These are phyloP conservation scores for Drosophila rufa DNA, from an alignment of 1,140 invertebrate genomes.

Conservation along the genomic window DNA sequence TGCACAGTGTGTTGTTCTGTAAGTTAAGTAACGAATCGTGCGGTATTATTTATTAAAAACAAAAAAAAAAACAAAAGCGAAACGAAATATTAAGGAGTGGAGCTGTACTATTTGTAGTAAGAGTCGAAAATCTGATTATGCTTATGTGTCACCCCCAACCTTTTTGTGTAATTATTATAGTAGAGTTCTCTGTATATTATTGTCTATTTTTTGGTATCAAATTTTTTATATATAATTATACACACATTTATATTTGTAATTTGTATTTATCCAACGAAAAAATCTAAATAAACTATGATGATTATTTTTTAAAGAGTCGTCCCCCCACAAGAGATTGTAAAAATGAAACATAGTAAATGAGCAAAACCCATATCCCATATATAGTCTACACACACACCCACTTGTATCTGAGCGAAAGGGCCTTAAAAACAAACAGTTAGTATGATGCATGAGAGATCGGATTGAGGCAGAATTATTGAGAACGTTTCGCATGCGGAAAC, in stretches of 20 bases:
- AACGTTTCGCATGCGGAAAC: slow-evolving; percentile 57
- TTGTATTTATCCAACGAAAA: slow-evolving; percentile 71
- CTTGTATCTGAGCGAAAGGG: slow-evolving; percentile 78
- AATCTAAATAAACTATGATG: slow-evolving; percentile 75
- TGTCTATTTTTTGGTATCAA: slow-evolving; percentile 62
- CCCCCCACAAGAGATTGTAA: slow-evolving; percentile 45
- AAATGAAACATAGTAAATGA: slow-evolving; percentile 27
- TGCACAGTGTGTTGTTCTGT: slow-evolving; percentile 74
- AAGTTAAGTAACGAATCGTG: slow-evolving; percentile 80
- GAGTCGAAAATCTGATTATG: slow-evolving; percentile 70
- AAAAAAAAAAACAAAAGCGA: slow-evolving; percentile 34
- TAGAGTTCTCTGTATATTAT: slow-evolving; percentile 68
- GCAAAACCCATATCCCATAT: slow-evolving; percentile 29
- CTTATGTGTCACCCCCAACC: slow-evolving; percentile 58
- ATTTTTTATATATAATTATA: slow-evolving; percentile 61
- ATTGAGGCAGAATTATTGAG: slow-evolving; percentile 8
- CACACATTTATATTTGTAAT: slow-evolving; percentile 74
- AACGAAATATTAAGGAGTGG: slow-evolving; percentile 39
- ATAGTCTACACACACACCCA: slow-evolving; percentile 47
- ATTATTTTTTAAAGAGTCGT: slow-evolving; percentile 70
- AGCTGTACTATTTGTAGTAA: slow-evolving; percentile 43
- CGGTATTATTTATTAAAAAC: slow-evolving; percentile 77
- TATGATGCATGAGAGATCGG: slow-evolving; percentile 60
- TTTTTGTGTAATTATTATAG: slow-evolving; percentile 50
- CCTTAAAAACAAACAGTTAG: slow-evolving; percentile 66